phyloP scores from a whole-genome alignment of 2,888 invertebrate species.

The Catocala nupta region DNA sequence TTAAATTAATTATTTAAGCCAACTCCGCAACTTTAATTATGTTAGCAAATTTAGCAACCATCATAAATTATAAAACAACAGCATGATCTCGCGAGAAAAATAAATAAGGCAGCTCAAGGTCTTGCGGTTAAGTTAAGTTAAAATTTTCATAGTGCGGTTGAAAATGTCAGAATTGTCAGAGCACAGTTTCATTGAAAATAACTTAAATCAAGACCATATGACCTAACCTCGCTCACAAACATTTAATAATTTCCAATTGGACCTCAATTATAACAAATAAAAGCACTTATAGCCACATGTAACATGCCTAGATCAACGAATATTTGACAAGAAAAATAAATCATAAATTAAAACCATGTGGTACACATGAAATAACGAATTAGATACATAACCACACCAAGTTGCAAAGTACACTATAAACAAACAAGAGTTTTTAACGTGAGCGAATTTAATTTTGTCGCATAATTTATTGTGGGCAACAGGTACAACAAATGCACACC shows the following conservation, averaged over 20 bases:
- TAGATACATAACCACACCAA: slow-evolving; percentile 36
- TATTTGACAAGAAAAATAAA: slow-evolving; percentile 22
- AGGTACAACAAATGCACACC: slow-evolving; percentile 26
- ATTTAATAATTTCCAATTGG: slow-evolving; percentile 14
- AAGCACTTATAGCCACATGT: slow-evolving; percentile 21
- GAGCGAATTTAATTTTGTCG: slow-evolving; percentile 36
- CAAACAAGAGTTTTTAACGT: slow-evolving; percentile 30
- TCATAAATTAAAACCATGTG: slow-evolving; percentile 44
- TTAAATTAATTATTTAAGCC: too few species aligned
- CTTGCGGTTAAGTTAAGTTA: not conserved
- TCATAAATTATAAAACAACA: too few species aligned
- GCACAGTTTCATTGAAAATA: not conserved
- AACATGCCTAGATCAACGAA: slow-evolving; percentile 9
- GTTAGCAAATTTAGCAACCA: too few species aligned
- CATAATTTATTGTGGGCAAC: slow-evolving; percentile 25
- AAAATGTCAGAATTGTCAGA: too few species aligned
- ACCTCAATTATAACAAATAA: slow-evolving; percentile 25
- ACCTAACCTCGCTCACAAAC: slow-evolving; percentile 38
- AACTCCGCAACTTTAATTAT: too few species aligned
- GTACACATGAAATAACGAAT: slow-evolving; percentile 27
- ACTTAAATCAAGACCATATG: not conserved
- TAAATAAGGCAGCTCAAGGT: not conserved
- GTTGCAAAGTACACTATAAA: slow-evolving; percentile 27
- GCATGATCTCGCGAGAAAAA: not conserved
- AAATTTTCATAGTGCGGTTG: not conserved